A percentile compares a stretch with the other conserved stretches of the same genome.
phyloP scores from a whole-genome alignment of 2,797 vertebrate species.

The Sebastes hubbsi region DNA sequence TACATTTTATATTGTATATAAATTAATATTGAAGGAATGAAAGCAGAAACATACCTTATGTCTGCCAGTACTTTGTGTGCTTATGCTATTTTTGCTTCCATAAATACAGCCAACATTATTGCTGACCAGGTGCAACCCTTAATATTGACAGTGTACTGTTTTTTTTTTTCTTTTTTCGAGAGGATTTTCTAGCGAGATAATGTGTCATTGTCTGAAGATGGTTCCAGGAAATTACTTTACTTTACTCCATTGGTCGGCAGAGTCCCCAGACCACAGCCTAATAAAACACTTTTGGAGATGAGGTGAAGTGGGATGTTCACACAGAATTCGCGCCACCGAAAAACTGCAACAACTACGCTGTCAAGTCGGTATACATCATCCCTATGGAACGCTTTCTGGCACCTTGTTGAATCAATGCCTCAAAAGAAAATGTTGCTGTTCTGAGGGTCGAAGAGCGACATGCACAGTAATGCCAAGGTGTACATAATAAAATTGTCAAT shows the following conservation, averaged over 20 bases:
- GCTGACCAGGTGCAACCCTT: constrained; percentile 45
- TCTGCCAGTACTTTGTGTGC: constrained; percentile 14
- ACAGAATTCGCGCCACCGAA: constrained; percentile 15
- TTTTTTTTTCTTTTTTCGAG: neutral
- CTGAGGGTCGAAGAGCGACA: neutral
- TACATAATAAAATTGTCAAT: constrained; percentile 57
- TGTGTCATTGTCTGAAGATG: constrained; percentile 60
- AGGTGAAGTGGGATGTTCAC: constrained; percentile 50
- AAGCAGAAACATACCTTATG: constrained; percentile 5
- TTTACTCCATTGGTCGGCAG: constrained; percentile 43
- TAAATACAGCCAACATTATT: constrained; percentile 47
- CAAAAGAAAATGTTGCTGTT: neutral
- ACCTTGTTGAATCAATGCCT: constrained; percentile 34
- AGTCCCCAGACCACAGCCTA: constrained; percentile 56
- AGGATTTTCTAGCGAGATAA: constrained; percentile 44
- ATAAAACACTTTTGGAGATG: constrained; percentile 59
- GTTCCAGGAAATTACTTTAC: constrained; percentile 62
- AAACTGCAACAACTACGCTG: constrained; percentile 33
- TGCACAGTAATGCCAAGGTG: constrained; percentile 25
- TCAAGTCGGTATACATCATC: constrained; percentile 43
- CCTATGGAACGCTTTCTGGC: constrained; percentile 12
- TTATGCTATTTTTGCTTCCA: constrained; percentile 33
- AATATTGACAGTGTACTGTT: constrained; percentile 5
- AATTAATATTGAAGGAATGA: constrained; percentile 5
- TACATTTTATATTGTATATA: neutral